Base-by-base conservation (phyloP, 2,113 vertebrate genomes). In the Crotophaga sulcirostris region DNA sequence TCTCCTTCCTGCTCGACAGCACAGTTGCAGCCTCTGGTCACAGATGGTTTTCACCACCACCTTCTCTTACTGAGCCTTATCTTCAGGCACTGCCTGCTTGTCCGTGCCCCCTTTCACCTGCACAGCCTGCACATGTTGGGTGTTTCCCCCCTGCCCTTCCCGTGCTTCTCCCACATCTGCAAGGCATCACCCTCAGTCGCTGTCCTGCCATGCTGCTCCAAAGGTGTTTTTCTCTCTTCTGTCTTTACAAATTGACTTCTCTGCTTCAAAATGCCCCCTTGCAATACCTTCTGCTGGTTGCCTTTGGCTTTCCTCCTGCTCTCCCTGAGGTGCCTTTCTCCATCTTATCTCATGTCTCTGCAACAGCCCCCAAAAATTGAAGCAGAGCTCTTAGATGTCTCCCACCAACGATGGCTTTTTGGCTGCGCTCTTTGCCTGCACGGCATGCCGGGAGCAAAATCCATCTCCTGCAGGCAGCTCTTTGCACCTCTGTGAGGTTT, bases 401-500 rank as follows among this genome's bases (percentile, higher is more conserved):
- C 68, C 75, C 51, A 10, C 75, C 3, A 0, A 25, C 26, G 7
- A 67, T 13, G 51, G 31, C 51, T 54, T 74, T 62, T 80, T 2
- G 1, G 47, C 84, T 31, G 34, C 3, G 13, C 72, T 24, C 1
- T 58, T 40, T 63, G 33, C 69, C 84, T 64, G 66, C 3, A 0
- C 4, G 7, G 60, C 54, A 26, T 0, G 3, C 78, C 1, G 0
- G 70, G 70, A 95, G 78, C 25, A 20, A 79, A 79, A 92, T 79
- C 90, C 70, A 80, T 85, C 90, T 79, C 92, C 79, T 0, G 2
- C 14, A 40, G 82, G 88, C 92, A 95, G 81, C 84, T 94, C 66
- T 67, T 66, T 93, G 87, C 85, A 90, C 88, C 85, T 95, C 54
- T 20, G 17, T 31, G 90, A 92, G 91, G 63, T 86, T 83, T 36